Evolutionary conservation across 1,140 invertebrate species (phyloP), one percentile per base, ranked within the genome.

Genomic region (Hypsibius dujardini): DNA sequence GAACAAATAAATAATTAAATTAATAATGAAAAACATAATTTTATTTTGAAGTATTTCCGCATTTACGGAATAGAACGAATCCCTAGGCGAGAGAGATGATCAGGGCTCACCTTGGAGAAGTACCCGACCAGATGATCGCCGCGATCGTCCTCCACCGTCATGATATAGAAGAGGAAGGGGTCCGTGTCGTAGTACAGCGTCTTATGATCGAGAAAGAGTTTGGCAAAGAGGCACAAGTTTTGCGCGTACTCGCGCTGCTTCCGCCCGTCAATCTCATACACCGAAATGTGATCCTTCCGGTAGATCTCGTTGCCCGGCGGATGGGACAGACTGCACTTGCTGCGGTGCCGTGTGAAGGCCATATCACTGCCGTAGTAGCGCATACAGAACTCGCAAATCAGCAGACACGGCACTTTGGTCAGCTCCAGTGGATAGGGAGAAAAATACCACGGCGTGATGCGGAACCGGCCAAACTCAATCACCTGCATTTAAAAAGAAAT

Each of bases 261-360:
- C 59, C 95, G 84, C 0, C 96, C 96, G 81, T 99, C 96, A 73
- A 99, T 98, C 83, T 99, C 96, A 79, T 98, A 99, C 79, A 99
- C 96, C 1, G 95, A 98, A 78, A 98, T 90, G 71, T 88, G 88
- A 28, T 86, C 86, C 79, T 96, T 95, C 46, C 95, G 83, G 76
- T 98, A 98, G 74, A 99, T 98, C 81, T 99, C 96, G 82, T 98
- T 98, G 1, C 96, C 96, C 0, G 96, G 96, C 0, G 96, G 96
- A 84, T 98, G 94, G 75, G 87, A 84, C 71, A 95, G 80, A 79
- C 90, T 90, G 77, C 96, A 99, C 82, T 97, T 98, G 47, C 62
- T 67, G 7, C 62, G 62, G 45, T 67, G 76, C 76, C 77, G 46
- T 47, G 70, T 46, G 1, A 73, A 62, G n/a, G 70, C 70, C 12